These are phyloP conservation scores for Hirtodrosophila cameraria DNA, from an alignment of 2,888 invertebrate species.

Conservation along the genomic window DNA sequence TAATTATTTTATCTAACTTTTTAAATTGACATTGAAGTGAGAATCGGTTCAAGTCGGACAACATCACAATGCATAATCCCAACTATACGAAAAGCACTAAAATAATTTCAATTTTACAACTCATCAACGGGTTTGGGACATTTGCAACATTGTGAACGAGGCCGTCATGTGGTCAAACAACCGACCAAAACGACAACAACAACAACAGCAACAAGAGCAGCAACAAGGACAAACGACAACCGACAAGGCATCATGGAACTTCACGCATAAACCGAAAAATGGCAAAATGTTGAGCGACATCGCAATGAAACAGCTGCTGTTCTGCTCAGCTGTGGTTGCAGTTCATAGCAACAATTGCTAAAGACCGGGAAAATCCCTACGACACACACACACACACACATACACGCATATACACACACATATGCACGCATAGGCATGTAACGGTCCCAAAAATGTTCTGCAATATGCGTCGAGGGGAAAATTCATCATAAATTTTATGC, in stretches of 20 bases:
- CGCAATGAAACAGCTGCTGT: conserved; percentile 68
- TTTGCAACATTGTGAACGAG: conserved; percentile 36
- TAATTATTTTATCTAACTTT: too few relatives aligned
- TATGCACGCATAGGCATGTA: conserved; percentile 67
- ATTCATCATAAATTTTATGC: conserved; percentile 80
- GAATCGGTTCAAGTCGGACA: conserved; percentile 7
- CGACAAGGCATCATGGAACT: conserved; percentile 60
- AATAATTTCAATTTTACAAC: conserved; percentile 49
- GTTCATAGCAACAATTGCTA: conserved; percentile 47
- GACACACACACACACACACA: conserved; percentile 28
- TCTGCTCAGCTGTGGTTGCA: conserved; percentile 70
- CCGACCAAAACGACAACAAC: conserved; percentile 42
- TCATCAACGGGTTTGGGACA: conserved; percentile 25
- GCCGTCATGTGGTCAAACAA: conserved; percentile 78
- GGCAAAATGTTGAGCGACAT: conserved; percentile 59
- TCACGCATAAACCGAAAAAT: conserved; percentile 67
- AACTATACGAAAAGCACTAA: conserved; percentile 39
- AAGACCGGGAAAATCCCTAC: conserved; percentile 15
- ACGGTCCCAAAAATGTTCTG: conserved; percentile 77
- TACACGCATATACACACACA: conserved; percentile 14
- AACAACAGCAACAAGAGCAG: conserved; percentile 17
- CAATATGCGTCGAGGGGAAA: conserved; percentile 76
- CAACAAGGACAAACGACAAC: conserved; percentile 39
- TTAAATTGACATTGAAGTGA: not conserved
- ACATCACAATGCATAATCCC: conserved; percentile 33